phyloP scores from a whole-genome alignment of 1,140 invertebrate species.

The Scaptomyza montana region DNA sequence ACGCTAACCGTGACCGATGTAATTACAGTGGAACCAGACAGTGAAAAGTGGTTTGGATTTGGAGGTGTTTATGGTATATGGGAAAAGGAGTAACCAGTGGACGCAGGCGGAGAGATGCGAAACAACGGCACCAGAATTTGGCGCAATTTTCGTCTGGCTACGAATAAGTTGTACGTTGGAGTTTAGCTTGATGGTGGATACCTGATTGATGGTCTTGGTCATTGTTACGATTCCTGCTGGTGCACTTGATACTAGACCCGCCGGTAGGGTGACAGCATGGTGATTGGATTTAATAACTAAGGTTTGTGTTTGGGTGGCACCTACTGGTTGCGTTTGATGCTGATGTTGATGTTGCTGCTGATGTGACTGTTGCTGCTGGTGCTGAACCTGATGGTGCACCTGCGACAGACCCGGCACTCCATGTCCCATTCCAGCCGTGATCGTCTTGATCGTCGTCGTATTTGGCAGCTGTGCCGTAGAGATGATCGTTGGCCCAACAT shows the following conservation, averaged over 20 bases:
- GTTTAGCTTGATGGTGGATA: conserved; percentile 68
- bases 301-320: conserved; percentile 83
- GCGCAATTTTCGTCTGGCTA: conserved; percentile 38
- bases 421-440: conserved; percentile 74
- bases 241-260: conserved; percentile 84
- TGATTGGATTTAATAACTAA: conserved; percentile 84
- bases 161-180: conserved; percentile 23
- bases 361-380: conserved; percentile 65
- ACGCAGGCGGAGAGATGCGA: conserved; percentile 23
- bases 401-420: conserved; percentile 75
- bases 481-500: conserved; percentile 68
- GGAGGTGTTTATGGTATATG: not conserved
- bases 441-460: conserved; percentile 85
- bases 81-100: conserved; percentile 22
- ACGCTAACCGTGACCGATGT: conserved; percentile 32
- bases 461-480: conserved; percentile 79
- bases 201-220: conserved; percentile 84
- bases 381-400: conserved; percentile 55
- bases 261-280: conserved; percentile 83
- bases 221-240: conserved; percentile 84
- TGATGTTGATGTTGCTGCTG: conserved; percentile 62
- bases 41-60: not conserved
- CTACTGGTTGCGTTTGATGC: conserved; percentile 81
- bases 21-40: conserved; percentile 23
- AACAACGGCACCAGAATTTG: conserved; percentile 11